Evolutionary conservation across 2,113 vertebrate species (phyloP).

Genomic region (Crotalus viridis): DNA sequence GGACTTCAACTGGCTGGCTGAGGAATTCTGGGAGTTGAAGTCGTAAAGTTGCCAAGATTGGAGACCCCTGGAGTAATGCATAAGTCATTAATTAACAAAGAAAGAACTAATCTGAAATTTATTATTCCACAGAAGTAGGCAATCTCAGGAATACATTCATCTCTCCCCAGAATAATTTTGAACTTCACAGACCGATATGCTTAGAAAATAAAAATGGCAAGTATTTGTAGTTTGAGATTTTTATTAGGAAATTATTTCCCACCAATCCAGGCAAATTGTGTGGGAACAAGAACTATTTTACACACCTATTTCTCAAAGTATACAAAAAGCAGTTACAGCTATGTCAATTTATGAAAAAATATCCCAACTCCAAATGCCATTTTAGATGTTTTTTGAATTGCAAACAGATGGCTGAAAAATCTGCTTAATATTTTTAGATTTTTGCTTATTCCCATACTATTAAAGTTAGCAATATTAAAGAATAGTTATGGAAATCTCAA

Average conservation of each 20-base stretch:
- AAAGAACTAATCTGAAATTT: background rate
- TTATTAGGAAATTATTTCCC: background rate
- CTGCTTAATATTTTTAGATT: background rate
- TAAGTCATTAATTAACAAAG: background rate
- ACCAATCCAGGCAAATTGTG: background rate
- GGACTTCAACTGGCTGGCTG: background rate
- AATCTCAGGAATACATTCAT: background rate
- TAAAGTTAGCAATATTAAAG: background rate
- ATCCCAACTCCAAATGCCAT: background rate
- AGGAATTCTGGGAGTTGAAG: too few species aligned
- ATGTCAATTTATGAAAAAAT: background rate
- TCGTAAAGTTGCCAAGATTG: too few species aligned
- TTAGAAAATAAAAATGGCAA: background rate
- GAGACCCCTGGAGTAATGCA: too few species aligned
- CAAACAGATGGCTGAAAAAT: background rate
- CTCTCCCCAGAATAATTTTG: background rate
- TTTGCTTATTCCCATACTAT: background rate
- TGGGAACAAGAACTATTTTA: background rate
- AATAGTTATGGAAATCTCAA: background rate
- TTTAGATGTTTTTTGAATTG: background rate
- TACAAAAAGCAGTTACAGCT: background rate
- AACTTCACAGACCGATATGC: background rate
- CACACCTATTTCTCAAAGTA: background rate
- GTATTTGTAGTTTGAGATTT: background rate
- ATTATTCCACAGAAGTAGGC: background rate